These are phyloP conservation scores for Onychomys torridus DNA, from an alignment of 2,797 vertebrate species.

Conservation along the genomic window DNA sequence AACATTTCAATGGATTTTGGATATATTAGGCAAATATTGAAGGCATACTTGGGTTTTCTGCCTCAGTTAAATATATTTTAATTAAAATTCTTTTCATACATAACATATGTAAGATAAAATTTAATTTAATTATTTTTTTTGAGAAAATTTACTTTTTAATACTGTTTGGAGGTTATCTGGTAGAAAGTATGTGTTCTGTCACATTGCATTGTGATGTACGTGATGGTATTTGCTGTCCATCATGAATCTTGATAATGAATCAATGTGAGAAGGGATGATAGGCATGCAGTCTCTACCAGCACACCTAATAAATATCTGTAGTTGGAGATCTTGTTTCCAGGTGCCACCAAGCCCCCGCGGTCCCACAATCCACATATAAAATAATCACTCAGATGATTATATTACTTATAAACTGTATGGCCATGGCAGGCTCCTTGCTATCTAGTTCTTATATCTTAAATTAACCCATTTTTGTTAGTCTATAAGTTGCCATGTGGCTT, in stretches of 20 bases:
- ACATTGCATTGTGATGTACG: background rate
- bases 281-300: background rate
- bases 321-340: no score
- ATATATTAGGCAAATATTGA: conserved; percentile 74
- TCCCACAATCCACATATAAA: no score
- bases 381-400: no score
- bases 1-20: conserved; percentile 67
- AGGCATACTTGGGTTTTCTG: conserved; percentile 54
- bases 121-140: background rate
- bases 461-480: no score
- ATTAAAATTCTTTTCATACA: background rate
- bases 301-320: background rate
- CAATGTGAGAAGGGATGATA: background rate
- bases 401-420: no score
- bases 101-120: background rate
- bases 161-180: background rate
- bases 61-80: conserved; percentile 7
- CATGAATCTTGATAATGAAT: background rate
- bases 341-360: no score
- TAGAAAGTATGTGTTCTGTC: background rate
- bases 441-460: no score
- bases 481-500: no score
- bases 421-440: no score
- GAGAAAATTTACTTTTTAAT: background rate
- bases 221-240: background rate